phyloP scores from a whole-genome alignment of 2,113 vertebrate species.

The Rostratula benghalensis region DNA sequence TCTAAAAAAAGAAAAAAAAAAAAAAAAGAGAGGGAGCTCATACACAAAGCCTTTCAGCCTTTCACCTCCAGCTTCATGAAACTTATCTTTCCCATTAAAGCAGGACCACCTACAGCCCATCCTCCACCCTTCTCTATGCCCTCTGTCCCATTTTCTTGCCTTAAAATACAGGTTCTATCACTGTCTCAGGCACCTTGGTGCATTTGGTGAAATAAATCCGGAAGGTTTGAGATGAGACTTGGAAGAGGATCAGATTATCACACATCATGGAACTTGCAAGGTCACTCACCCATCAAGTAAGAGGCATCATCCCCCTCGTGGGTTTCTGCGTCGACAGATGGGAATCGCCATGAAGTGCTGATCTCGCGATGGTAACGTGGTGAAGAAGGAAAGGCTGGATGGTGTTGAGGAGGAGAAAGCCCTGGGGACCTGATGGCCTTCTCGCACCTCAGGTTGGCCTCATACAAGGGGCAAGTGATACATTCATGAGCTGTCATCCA shows the following conservation, averaged over 20 bases:
- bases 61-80: background rate
- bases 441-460: background rate
- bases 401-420: background rate
- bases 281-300: background rate
- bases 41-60: background rate
- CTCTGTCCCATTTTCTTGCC: background rate
- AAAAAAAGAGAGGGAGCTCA: background rate
- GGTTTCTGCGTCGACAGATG: background rate
- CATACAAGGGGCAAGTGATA: background rate
- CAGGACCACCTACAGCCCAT: background rate
- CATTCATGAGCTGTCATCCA: background rate
- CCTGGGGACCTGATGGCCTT: background rate
- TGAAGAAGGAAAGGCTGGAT: background rate
- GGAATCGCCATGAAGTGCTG: background rate
- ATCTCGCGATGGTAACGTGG: rapidly evolving
- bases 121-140: background rate
- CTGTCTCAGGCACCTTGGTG: background rate
- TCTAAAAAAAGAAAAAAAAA: background rate
- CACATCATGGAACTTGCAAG: background rate
- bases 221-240: background rate
- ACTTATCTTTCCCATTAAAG: background rate
- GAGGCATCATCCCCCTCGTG: background rate
- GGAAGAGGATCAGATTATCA: background rate
- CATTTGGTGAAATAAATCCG: background rate
- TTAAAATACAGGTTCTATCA: background rate